Percentiles rank a stretch among this genome's conserved stretches.
These are phyloP conservation scores for Smittia aterrima DNA, from an alignment of 2,888 invertebrate genomes.

Conservation along the genomic window DNA sequence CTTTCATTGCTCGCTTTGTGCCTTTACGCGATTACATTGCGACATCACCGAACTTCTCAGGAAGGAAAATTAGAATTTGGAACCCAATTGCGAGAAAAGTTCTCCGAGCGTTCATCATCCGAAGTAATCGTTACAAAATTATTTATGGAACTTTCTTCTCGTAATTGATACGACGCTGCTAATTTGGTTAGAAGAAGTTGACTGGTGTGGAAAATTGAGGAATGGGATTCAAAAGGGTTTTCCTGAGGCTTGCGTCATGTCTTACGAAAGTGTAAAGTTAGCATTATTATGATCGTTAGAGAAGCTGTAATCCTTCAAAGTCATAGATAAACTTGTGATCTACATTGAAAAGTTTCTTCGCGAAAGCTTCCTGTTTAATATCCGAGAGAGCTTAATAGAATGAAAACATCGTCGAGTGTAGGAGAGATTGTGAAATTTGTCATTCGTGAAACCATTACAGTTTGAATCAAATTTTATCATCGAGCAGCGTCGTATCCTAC, in stretches of 20 bases:
- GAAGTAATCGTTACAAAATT: background rate
- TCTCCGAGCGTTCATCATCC: no score
- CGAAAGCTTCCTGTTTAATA: no score
- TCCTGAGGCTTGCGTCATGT: background rate
- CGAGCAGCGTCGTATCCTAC: background rate
- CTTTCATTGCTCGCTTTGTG: background rate
- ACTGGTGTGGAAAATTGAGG: slow-evolving; percentile 16
- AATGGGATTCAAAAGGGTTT: background rate
- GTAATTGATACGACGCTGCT: background rate
- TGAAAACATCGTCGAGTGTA: background rate
- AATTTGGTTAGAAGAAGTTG: slow-evolving; percentile 8
- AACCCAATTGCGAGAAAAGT: background rate
- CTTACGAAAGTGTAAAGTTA: background rate
- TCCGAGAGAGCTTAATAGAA: no score
- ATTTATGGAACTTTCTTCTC: background rate
- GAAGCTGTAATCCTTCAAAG: background rate
- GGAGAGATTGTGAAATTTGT: background rate
- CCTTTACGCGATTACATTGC: no score
- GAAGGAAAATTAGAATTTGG: background rate
- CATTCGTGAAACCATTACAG: background rate
- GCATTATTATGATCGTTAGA: background rate
- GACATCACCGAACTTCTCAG: background rate
- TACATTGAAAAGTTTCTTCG: no score
- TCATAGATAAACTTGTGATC: background rate
- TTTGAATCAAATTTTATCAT: background rate